Conservation (phyloP, 2,797 vertebrate species). For the Paguma larvata region DNA sequence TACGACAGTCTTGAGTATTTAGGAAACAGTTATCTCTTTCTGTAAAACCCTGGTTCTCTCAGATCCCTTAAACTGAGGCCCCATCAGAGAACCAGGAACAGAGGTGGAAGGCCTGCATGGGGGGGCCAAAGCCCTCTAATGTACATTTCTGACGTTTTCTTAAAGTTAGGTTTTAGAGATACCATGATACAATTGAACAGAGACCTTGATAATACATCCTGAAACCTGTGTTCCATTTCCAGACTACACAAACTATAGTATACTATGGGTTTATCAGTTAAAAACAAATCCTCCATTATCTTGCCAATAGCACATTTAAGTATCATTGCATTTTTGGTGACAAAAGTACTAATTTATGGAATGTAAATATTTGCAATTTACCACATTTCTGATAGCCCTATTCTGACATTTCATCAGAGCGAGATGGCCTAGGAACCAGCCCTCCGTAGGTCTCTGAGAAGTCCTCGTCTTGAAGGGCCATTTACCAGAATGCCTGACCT, state of each 20-base stretch:
- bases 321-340: not conserved
- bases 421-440: not conserved
- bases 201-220: not conserved
- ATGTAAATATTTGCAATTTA: not conserved
- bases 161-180: slow-evolving; percentile 35
- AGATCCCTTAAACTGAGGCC: not conserved
- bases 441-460: not conserved
- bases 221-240: not conserved
- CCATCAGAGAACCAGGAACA: not conserved
- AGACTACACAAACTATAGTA: not conserved
- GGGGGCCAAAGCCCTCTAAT: not conserved
- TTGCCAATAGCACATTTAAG: not conserved
- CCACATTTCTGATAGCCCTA: not conserved
- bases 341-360: not conserved
- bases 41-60: not conserved
- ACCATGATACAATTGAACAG: not conserved
- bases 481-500: not conserved
- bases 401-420: not conserved
- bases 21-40: not conserved
- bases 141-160: not conserved
- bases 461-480: not conserved
- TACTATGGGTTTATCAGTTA: not conserved
- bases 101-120: not conserved
- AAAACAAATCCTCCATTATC: not conserved
- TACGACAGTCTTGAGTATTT: not conserved